Percentiles rank a stretch among this genome's conserved stretches.
Conservation (phyloP, 37 sponge, comb jelly and placozoan species). For the Tethya wilhelma region DNA sequence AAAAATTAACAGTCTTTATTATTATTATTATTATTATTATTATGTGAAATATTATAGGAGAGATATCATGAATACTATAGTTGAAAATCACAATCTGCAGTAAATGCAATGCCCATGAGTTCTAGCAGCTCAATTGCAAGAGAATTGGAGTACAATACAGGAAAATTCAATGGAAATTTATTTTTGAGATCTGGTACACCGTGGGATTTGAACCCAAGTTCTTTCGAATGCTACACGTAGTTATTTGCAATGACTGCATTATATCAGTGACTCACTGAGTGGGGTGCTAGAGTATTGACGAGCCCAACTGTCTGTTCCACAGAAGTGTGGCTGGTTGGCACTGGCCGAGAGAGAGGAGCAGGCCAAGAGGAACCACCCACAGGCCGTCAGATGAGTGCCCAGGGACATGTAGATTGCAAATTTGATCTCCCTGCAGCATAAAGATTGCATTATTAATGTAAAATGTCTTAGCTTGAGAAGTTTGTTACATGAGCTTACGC, state of each 20-base stretch:
- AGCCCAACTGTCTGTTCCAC: slow-evolving; percentile 42
- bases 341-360: slow-evolving; percentile 45
- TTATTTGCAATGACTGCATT: background rate
- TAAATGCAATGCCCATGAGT: background rate
- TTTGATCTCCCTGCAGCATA: slow-evolving; percentile 43
- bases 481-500: slow-evolving; percentile 21
- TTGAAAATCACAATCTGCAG: background rate
- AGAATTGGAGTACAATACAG: no score
- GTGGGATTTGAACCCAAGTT: no score
- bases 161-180: no score
- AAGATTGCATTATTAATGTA: background rate
- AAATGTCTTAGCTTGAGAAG: background rate
- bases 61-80: no score
- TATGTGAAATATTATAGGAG: no score
- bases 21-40: no score
- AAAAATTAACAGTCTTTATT: background rate
- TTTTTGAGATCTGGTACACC: no score
- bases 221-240: no score
- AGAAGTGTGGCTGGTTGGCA: slow-evolving; percentile 21
- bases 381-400: slow-evolving; percentile 58
- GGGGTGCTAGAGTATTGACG: slow-evolving; percentile 12
- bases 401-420: slow-evolving; percentile 59
- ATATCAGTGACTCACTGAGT: slow-evolving; percentile 9
- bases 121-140: no score
- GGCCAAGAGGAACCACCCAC: slow-evolving; percentile 69